Evolutionary conservation across 1,140 invertebrate species (phyloP), one percentile per base, ranked within the genome.

Genomic region (Lineus longissimus): DNA sequence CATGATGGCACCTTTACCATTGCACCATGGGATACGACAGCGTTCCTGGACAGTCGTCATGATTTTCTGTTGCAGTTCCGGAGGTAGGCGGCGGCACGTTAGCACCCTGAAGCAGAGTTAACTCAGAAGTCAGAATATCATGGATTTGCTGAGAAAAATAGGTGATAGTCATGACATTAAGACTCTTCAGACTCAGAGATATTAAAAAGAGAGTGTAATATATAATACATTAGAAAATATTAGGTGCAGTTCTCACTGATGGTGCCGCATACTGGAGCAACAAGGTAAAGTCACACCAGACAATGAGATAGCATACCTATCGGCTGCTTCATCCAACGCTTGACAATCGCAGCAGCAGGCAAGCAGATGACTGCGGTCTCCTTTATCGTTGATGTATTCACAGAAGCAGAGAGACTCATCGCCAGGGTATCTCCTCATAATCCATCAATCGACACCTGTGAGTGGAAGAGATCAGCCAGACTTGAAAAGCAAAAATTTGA

Each of bases 281-380:
- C n/a, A n/a, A n/a, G n/a, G n/a, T n/a, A n/a, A n/a, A n/a, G n/a
- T n/a, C n/a, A 36, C 15, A 36, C 33, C 33, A 7, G 33, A 7
- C 33, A 36, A 36, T 36, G 6, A 36, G 33, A 36, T 4, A 4
- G 6, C 33, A 58, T 64, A 81, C 79, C 68, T 78, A 62, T 81
- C 79, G 64, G 61, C 74, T 6, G 75, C 67, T 55, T 75, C 66
- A 63, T 81, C 79, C 2, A 80, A 33, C 17, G 72, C 78, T 19
- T 79, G 72, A 66, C 79, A 81, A 59, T 81, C 76, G 75, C 79
- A 81, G 61, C 72, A 78, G 47, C 73, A 74, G 7, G 73, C 73
- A 45, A 81, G 56, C 1, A 81, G 62, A 59, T 81, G 79, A 59
- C 68, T 76, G 60, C 63, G 70, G 27, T 80, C 75, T 27, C 77